phyloP scores from a whole-genome alignment of 2,113 vertebrate genomes.

The Gallinago undulata region DNA sequence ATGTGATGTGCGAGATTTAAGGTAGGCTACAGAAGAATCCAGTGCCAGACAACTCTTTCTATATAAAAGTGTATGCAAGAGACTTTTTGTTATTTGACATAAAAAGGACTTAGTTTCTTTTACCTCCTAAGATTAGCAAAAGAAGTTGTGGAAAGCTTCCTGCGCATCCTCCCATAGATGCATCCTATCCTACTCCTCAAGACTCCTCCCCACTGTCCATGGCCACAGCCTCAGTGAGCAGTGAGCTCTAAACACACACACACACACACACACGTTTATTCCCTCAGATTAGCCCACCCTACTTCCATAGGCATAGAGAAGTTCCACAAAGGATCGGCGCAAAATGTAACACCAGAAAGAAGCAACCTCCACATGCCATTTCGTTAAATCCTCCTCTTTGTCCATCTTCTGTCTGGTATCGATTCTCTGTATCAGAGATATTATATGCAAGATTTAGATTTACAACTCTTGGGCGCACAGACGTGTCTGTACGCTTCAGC shows the following conservation, averaged over 20 bases:
- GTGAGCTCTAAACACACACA: no score
- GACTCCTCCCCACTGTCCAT: not conserved
- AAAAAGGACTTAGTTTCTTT: not conserved
- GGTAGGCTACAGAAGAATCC: not conserved
- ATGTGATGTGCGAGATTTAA: not conserved
- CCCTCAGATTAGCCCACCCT: not conserved
- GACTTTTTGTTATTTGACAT: not conserved
- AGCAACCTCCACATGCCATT: not conserved
- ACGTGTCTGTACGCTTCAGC: not conserved
- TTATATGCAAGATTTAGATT: not conserved
- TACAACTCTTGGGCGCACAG: not conserved
- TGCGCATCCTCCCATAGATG: not conserved
- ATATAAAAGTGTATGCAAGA: not conserved
- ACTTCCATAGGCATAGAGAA: accelerated
- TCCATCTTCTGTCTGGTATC: not conserved
- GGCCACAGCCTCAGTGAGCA: no score
- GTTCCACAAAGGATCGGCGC: not conserved
- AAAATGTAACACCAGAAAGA: not conserved
- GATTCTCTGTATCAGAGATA: not conserved
- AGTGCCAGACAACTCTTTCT: not conserved
- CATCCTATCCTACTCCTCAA: not conserved
- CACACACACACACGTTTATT: not conserved
- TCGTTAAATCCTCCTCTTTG: not conserved
- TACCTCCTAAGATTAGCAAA: not conserved
- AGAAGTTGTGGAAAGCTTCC: not conserved